Conservation (phyloP, 2,113 vertebrate species). For the Nerophis ophidion region DNA sequence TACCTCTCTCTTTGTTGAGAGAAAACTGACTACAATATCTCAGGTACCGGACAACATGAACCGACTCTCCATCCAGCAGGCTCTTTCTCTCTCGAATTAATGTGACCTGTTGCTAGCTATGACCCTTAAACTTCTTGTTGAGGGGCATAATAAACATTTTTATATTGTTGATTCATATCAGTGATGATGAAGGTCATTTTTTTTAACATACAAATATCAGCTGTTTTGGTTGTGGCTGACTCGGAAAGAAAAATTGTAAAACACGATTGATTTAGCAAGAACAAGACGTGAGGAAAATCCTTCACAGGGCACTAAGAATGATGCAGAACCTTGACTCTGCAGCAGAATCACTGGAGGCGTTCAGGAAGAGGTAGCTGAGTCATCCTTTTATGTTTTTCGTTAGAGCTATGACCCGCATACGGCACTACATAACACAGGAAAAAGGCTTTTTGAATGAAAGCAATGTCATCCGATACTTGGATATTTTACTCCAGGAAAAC, state of each 20-base stretch:
- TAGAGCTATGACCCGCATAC: conserved; percentile 12
- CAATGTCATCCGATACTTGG: background rate
- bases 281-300: conserved; percentile 12
- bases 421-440: background rate
- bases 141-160: background rate
- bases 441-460: background rate
- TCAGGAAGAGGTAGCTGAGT: conserved; percentile 42
- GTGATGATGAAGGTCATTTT: background rate
- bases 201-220: background rate
- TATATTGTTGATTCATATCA: background rate
- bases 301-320: conserved; percentile 6
- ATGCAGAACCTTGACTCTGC: conserved; percentile 15
- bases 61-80: no score
- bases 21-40: no score
- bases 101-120: conserved; percentile 13
- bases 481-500: background rate
- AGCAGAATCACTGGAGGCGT: conserved; percentile 15
- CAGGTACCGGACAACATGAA: no score
- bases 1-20: no score
- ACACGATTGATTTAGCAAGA: conserved; percentile 24
- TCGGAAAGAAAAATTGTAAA: conserved; percentile 19
- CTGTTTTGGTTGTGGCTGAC: conserved; percentile 7
- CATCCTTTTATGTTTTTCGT: conserved; percentile 30
- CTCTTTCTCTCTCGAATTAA: background rate
- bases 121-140: conserved; percentile 17